Evolutionary conservation across 2,888 invertebrate genomes (phyloP).

Genomic region (Rotaria macrura): DNA sequence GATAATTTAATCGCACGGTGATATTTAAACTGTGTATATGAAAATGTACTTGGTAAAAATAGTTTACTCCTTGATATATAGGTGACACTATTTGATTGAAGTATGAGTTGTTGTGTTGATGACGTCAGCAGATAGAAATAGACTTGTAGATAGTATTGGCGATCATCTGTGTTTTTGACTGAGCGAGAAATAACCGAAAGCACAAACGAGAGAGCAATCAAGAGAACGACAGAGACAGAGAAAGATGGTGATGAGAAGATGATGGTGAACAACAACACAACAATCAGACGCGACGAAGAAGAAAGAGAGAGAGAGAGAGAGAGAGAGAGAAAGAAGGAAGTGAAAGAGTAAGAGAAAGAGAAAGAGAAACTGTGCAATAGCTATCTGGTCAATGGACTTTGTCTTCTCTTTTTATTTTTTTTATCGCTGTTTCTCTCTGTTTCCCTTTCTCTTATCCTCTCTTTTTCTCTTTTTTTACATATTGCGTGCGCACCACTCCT

Average conservation of each 20-base stretch:
- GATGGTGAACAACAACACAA: not conserved
- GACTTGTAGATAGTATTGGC: not conserved
- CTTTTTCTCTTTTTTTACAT: not conserved
- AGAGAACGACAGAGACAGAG: not conserved
- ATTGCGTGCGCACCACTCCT: not conserved
- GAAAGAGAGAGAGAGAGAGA: conserved; percentile 29
- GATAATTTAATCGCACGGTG: not conserved
- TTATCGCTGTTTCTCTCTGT: not conserved
- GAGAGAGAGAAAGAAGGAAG: not conserved
- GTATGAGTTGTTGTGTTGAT: not conserved
- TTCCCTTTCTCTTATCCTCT: not conserved
- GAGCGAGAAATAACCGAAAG: not conserved
- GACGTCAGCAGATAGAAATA: not conserved
- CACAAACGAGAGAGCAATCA: not conserved
- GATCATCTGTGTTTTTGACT: not conserved
- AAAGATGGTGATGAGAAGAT: not conserved
- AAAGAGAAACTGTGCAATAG: not conserved
- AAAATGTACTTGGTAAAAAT: not conserved
- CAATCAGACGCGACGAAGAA: conserved; percentile 34
- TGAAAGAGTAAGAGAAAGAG: not conserved
- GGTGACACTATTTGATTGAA: not conserved
- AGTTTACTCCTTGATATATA: not conserved
- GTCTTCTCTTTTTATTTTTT: not conserved
- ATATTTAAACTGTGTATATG: not conserved
- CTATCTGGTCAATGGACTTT: not conserved